phyloP scores from a whole-genome alignment of 2,113 vertebrate genomes.

The Sardina pilchardus region DNA sequence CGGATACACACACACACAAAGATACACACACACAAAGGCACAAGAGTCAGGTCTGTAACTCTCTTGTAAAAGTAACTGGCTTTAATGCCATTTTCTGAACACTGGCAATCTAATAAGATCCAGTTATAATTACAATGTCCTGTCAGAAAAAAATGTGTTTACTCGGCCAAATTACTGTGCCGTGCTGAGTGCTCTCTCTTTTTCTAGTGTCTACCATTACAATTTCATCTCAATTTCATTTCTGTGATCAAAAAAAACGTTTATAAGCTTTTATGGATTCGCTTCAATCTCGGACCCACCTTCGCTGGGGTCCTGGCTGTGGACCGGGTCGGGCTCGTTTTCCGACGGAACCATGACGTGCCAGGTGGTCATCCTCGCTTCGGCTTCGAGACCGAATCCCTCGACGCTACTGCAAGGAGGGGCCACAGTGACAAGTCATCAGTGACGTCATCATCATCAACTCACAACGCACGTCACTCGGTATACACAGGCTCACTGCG shows the following conservation, averaged over 20 bases:
- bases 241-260: too few species aligned
- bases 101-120: too few species aligned
- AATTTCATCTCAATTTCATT: too few species aligned
- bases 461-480: not conserved
- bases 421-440: constrained; percentile 35
- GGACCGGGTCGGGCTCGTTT: constrained; percentile 82
- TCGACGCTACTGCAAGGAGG: constrained; percentile 80
- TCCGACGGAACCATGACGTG: constrained; percentile 95
- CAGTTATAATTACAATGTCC: too few species aligned
- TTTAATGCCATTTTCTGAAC: too few species aligned
- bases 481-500: not conserved
- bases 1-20: not conserved
- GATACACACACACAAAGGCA: not conserved
- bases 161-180: too few species aligned
- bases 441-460: not conserved
- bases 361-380: constrained; percentile 99
- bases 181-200: too few species aligned
- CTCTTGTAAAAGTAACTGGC: too few species aligned
- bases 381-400: constrained; percentile 96
- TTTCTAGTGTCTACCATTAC: too few species aligned
- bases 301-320: constrained; percentile 93
- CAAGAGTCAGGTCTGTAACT: too few species aligned
- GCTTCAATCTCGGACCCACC: constrained; percentile 68
- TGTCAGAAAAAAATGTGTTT: too few species aligned
- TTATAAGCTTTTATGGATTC: not conserved